Base-by-base conservation (phyloP, 1,140 invertebrate species). In the Laodelphax striatellus region DNA sequence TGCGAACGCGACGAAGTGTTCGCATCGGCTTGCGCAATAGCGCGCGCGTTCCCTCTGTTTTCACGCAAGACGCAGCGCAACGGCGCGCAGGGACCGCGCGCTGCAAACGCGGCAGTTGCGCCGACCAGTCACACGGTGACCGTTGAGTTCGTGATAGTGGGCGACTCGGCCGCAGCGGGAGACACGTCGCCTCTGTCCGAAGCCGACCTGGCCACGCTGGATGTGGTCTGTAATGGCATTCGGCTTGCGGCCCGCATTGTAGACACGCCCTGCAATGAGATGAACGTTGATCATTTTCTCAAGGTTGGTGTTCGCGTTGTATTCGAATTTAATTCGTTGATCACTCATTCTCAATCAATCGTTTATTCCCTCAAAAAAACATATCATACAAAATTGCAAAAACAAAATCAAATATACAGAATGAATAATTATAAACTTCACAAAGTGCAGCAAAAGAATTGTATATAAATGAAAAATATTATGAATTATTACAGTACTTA, bases 261-360 rank as follows among this genome's bases (percentile, higher is more conserved):
- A 0, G 91, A 94, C 71, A 86, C 81, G 16, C 90, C 90, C 0
- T 88, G 87, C 69, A 88, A 84, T 71, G 81, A 90, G 62, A 92
- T 93, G 89, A 83, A 88, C 66, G 89, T 90, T 0, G 81, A 87
- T 69, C 73, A 80, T 54, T 92, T 93, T 66, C 70, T 93, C 22
- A 71, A 87, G 73, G 87, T 87, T 69, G 60, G 62, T 63, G n/a
- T n/a, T n/a, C n/a, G n/a, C n/a, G n/a, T 43, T 11, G 4, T 43
- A 28, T 28, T 28, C 24, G n/a, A 28, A 28, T 28, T 24, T 43
- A 19, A 14, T 13, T n/a, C 24, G 6, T 4, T 28, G 24, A 28
- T 28, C 24, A 28, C 24, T n/a, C n/a, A n/a, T n/a, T n/a, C n/a
- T n/a, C n/a, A n/a, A n/a, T n/a, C n/a, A n/a, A n/a, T n/a, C n/a